Evolutionary conservation across 2,113 vertebrate genomes (phyloP).

Genomic region (Odontesthes bonariensis): DNA sequence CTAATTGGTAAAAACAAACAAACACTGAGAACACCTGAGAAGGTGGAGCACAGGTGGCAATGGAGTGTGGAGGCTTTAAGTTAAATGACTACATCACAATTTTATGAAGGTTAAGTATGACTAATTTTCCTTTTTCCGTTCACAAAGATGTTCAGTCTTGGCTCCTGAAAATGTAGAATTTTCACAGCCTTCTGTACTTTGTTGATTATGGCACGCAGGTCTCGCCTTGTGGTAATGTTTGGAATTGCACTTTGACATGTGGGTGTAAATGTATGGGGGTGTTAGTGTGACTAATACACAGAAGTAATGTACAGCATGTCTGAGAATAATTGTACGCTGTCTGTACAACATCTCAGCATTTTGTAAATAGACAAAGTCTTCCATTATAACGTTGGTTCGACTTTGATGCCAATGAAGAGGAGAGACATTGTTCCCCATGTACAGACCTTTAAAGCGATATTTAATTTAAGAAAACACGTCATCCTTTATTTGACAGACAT

Average conservation of each 20-base stretch:
- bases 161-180: constrained; percentile 23
- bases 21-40: background rate
- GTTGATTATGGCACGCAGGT: constrained; percentile 43
- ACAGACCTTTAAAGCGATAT: constrained; percentile 65
- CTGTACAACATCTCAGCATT: constrained; percentile 52
- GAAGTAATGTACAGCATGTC: constrained; percentile 67
- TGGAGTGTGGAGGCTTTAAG: constrained; percentile 1
- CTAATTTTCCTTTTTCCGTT: background rate
- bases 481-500: constrained; percentile 69
- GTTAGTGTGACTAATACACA: constrained; percentile 43
- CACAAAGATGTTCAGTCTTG: constrained; percentile 12
- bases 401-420: constrained; percentile 37
- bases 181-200: constrained; percentile 38
- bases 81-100: background rate
- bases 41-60: constrained; percentile 7
- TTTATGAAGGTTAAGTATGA: constrained; percentile 10
- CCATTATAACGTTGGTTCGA: constrained; percentile 69
- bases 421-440: constrained; percentile 55
- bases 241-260: constrained; percentile 73
- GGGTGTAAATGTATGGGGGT: constrained; percentile 4
- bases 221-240: constrained; percentile 57
- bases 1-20: background rate
- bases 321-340: constrained; percentile 53
- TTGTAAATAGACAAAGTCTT: constrained; percentile 79
- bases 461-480: constrained; percentile 42